Conservation (phyloP, 2,888 invertebrate species). For the Watsonalla binaria region DNA sequence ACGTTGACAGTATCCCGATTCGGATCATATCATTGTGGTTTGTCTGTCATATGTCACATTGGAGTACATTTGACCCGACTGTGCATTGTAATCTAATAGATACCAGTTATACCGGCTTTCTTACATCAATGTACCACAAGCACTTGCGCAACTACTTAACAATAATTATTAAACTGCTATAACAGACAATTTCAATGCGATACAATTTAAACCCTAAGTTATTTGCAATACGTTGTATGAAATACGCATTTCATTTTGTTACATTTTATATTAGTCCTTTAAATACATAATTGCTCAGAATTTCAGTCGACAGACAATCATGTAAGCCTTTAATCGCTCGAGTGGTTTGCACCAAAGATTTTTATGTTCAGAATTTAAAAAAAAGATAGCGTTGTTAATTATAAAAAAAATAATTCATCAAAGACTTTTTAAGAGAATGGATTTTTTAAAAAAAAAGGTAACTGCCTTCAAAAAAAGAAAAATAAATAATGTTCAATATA, state of each 20-base stretch:
- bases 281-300: conserved; percentile 23
- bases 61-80: conserved; percentile 11
- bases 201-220: background rate
- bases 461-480: too few relatives aligned
- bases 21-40: conserved; percentile 8
- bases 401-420: too few relatives aligned
- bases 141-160: conserved; percentile 34
- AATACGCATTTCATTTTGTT: background rate
- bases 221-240: background rate
- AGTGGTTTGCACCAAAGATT: background rate
- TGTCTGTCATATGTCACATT: conserved; percentile 20
- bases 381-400: too few relatives aligned
- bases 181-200: background rate
- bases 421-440: too few relatives aligned
- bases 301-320: conserved; percentile 12
- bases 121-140: conserved; percentile 25
- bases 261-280: background rate
- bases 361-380: too few relatives aligned
- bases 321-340: conserved; percentile 4
- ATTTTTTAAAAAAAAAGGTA: too few relatives aligned
- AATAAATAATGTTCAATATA: too few relatives aligned
- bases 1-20: background rate
- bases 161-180: conserved; percentile 25
- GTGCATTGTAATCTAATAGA: conserved; percentile 3
- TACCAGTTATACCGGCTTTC: conserved; percentile 27